Conservation (phyloP, 2,888 invertebrate species). For the Elysia crispata region DNA sequence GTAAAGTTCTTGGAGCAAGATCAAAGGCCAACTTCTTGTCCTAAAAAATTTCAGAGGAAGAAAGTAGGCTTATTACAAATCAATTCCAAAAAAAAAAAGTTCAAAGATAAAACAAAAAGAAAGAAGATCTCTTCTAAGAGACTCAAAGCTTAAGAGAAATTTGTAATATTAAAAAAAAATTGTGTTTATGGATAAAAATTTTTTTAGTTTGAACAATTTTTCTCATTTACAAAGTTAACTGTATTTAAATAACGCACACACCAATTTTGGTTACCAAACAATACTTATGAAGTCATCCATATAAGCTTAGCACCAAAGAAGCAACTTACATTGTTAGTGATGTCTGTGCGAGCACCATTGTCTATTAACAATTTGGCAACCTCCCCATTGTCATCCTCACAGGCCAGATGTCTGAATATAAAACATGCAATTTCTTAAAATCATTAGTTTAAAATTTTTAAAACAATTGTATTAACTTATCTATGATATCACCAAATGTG, state of each 20-base stretch:
- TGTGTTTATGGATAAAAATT: no score
- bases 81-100: not conserved
- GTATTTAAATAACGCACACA: no score
- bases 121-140: not conserved
- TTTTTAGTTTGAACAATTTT: no score
- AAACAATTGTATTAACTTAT: no score
- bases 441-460: no score
- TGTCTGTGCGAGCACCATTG: constrained; percentile 67
- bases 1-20: constrained; percentile 57
- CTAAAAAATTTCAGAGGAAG: constrained; percentile 56
- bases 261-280: no score
- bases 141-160: no score
- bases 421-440: no score
- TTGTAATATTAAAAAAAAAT: no score
- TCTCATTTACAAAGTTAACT: no score
- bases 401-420: constrained; percentile 78
- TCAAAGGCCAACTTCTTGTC: constrained; percentile 71
- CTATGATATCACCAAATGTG: no score
- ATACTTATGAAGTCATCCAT: not conserved
- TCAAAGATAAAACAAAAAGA: not conserved
- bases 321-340: constrained; percentile 68
- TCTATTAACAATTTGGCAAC: constrained; percentile 69
- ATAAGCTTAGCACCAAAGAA: not conserved
- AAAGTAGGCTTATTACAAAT: not conserved
- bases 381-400: constrained; percentile 72